phyloP scores from a whole-genome alignment of 1,140 invertebrate genomes.

The Drosophila arizonae region DNA sequence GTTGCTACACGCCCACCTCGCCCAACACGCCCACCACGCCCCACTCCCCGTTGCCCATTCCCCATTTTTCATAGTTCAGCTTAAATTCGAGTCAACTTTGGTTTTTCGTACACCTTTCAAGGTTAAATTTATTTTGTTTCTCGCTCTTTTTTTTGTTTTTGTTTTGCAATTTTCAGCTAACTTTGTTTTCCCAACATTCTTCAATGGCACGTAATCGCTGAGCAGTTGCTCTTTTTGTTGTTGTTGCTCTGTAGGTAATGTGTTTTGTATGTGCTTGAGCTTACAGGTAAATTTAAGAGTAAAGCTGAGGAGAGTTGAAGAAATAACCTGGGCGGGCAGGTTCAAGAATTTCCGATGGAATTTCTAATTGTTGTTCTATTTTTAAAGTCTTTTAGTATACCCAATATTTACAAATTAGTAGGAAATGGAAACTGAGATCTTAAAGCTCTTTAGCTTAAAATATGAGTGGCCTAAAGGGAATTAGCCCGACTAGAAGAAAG shows the following conservation, averaged over 20 bases:
- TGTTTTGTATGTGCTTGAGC: conserved; percentile 25
- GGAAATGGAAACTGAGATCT: not conserved
- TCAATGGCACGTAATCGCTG: conserved; percentile 45
- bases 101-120: conserved; percentile 46
- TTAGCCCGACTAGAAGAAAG: too few relatives aligned
- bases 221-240: conserved; percentile 19
- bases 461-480: too few relatives aligned
- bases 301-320: not conserved
- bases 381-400: too few relatives aligned
- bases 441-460: too few relatives aligned
- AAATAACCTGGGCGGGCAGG: not conserved
- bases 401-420: too few relatives aligned
- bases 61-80: not conserved
- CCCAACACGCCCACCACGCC: too few relatives aligned
- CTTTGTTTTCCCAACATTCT: conserved; percentile 36
- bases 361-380: not conserved
- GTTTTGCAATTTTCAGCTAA: conserved; percentile 30
- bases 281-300: not conserved
- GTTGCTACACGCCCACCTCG: not conserved
- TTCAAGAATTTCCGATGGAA: conserved; percentile 1
- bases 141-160: not conserved
- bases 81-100: conserved; percentile 21
- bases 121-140: conserved; percentile 44
- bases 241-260: conserved; percentile 15
- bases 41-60: too few relatives aligned